A percentile compares a stretch with the other conserved stretches of the same genome.
Evolutionary conservation across 2,797 vertebrate genomes (phyloP).

Genomic region (Silurus lanzhouensis): DNA sequence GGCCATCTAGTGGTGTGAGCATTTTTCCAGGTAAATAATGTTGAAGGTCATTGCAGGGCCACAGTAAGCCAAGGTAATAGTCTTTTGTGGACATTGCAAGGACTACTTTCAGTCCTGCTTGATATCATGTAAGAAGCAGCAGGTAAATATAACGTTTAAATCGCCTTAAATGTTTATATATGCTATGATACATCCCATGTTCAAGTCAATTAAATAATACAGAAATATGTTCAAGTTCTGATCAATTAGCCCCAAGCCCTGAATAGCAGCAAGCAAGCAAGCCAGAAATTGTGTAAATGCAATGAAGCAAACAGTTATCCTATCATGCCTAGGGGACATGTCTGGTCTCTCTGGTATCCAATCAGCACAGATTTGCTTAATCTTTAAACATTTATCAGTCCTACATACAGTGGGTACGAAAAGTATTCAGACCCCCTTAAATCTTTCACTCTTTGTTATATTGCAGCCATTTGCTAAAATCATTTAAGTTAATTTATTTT

Average conservation of each 20-base stretch:
- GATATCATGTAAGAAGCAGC: background rate
- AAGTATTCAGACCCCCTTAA: too few relatives aligned
- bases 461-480: too few relatives aligned
- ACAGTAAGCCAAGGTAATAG: background rate
- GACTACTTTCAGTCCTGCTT: background rate
- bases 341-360: too few relatives aligned
- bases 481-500: too few relatives aligned
- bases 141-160: too few relatives aligned
- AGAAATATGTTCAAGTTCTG: background rate
- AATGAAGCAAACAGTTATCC: background rate
- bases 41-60: constrained; percentile 25
- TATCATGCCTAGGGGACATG: background rate
- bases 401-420: background rate
- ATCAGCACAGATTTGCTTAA: background rate
- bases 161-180: background rate
- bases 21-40: background rate
- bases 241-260: background rate
- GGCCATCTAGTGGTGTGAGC: constrained; percentile 63
- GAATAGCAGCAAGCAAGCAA: background rate
- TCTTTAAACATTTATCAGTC: background rate
- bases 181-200: background rate
- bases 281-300: background rate
- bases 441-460: too few relatives aligned
- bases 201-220: background rate
- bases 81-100: background rate